phyloP scores from a whole-genome alignment of 2,888 invertebrate species.

The Diplolepis rosae region DNA sequence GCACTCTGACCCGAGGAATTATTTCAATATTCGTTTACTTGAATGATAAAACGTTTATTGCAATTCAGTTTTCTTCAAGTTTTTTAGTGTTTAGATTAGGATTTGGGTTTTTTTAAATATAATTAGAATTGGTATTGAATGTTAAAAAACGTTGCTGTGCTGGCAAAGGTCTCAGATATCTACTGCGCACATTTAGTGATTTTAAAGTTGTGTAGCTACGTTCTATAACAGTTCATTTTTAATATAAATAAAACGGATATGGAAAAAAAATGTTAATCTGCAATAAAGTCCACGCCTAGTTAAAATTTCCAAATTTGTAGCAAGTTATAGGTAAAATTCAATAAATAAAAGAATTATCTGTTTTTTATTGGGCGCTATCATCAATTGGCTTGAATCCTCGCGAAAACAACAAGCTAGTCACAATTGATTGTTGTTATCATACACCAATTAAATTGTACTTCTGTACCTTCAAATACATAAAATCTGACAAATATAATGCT shows the following conservation, averaged over 20 bases:
- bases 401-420: constrained; percentile 53
- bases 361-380: constrained; percentile 35
- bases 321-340: not conserved
- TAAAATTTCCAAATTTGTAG: not conserved
- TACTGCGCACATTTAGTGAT: too few relatives aligned
- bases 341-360: not conserved
- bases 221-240: too few relatives aligned
- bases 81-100: too few relatives aligned
- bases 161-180: too few relatives aligned
- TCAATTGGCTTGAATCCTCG: constrained; percentile 60
- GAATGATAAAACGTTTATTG: not conserved
- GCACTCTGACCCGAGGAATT: not conserved
- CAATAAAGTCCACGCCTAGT: not conserved
- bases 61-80: not conserved
- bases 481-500: too few relatives aligned
- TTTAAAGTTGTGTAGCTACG: too few relatives aligned
- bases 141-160: too few relatives aligned
- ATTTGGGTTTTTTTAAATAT: too few relatives aligned
- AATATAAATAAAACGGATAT: too few relatives aligned
- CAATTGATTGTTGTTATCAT: constrained; percentile 30
- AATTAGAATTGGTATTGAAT: too few relatives aligned
- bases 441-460: not conserved
- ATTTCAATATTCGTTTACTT: too few relatives aligned
- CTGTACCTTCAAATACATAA: not conserved
- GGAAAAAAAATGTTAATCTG: not conserved